Evolutionary conservation across 2,797 vertebrate genomes (phyloP), one percentile per base, ranked within the genome.

Genomic region (Balearica regulorum): DNA sequence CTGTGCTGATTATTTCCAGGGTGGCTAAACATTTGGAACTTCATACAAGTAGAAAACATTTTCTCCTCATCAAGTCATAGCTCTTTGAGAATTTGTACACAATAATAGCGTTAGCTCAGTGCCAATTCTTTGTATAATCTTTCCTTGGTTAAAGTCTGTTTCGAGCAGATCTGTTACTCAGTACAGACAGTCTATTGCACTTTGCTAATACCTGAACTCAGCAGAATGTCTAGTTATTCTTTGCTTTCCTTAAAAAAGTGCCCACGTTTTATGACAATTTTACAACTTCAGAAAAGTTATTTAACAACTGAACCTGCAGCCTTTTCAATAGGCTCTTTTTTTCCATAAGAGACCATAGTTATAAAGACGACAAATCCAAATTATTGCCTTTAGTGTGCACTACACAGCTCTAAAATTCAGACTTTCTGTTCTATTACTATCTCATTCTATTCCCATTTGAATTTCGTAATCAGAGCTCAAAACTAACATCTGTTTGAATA

Each of bases 1-100:
- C 54, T 78, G 35, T 60, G 43, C 70, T 84, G 43, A 1, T 84
- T 89, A 82, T 55, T 79, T 93, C 78, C 60, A 85, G 66, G 37
- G 64, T 80, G 48, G 83, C 57, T 93, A 93, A 94, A 79, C 55
- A 93, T 66, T 53, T 93, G 71, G 60, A 94, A 79, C 18, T 66
- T 85, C 68, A 81, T 20, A 89, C 61, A 76, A 79, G 62, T 29
- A 89, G 51, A 69, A 95, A 94, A 90, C 62, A 94, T 92, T 93
- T 94, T 93, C 83, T 91, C 33, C 43, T 84, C 83, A 73, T 90
- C 88, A 92, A 91, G 60, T 85, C 94, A 91, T 31, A 72, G 81
- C 51, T 70, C 73, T 86, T 60, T 29, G 84, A 93, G 72, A 60
- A 92, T 87, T 89, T 41, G 24, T 46, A 84, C 62, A 90, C 68